Conservation (phyloP, 2,797 vertebrate species). For the Astyanax mexicanus region DNA sequence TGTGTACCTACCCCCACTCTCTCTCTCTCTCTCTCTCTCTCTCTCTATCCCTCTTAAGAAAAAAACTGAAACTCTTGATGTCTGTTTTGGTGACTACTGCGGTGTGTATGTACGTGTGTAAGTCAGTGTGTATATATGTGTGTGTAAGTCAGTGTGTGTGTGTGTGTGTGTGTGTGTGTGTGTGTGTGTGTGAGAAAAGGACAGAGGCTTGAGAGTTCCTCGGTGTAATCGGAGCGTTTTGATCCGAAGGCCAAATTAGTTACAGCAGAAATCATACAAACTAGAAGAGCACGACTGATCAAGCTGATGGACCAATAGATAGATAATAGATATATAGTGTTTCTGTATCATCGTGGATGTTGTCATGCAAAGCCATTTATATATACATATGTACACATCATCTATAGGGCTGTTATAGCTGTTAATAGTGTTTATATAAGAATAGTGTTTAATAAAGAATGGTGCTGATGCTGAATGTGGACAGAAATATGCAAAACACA, state of each 20-base stretch:
- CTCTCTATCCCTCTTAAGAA: not conserved
- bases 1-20: too few relatives aligned
- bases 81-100: slow-evolving; percentile 40
- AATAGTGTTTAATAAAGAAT: too few relatives aligned
- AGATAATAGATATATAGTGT: too few relatives aligned
- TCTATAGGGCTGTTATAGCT: too few relatives aligned
- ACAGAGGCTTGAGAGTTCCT: slow-evolving; percentile 37
- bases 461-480: too few relatives aligned
- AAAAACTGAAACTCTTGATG: slow-evolving; percentile 24
- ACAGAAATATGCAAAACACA: not conserved
- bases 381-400: too few relatives aligned
- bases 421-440: too few relatives aligned
- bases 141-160: slow-evolving; percentile 42
- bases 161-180: slow-evolving; percentile 37
- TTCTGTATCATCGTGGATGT: too few relatives aligned
- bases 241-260: slow-evolving; percentile 54
- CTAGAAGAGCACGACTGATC: slow-evolving; percentile 28
- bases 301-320: slow-evolving; percentile 19
- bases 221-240: slow-evolving; percentile 47
- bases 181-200: slow-evolving; percentile 31
- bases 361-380: not conserved
- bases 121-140: slow-evolving; percentile 26
- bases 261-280: slow-evolving; percentile 32
- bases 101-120: slow-evolving; percentile 40
- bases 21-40: not conserved